phyloP scores from a whole-genome alignment of 1,140 invertebrate species.

The Anoplophora glabripennis region DNA sequence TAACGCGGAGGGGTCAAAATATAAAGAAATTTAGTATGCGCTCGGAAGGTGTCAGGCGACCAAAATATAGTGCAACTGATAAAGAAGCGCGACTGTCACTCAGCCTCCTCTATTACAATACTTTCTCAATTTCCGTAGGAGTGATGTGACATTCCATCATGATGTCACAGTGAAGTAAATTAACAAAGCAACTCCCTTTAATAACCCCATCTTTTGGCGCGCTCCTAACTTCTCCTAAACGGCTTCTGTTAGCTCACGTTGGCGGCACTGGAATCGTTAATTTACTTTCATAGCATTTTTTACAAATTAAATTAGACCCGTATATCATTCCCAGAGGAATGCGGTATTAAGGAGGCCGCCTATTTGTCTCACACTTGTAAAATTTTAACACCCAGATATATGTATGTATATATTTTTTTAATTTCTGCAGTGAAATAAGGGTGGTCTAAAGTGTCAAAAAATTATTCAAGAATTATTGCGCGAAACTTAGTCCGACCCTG shows the following conservation, averaged over 20 bases:
- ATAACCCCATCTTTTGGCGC: slow-evolving; percentile 33
- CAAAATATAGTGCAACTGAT: slow-evolving; percentile 44
- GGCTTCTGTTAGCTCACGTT: no score
- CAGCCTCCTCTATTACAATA: slow-evolving; percentile 47
- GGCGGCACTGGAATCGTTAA: not conserved
- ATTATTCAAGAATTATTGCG: no score
- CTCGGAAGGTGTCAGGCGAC: slow-evolving; percentile 34
- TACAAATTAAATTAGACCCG: not conserved
- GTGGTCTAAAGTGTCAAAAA: no score
- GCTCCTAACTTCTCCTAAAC: slow-evolving; percentile 6
- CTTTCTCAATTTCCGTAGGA: slow-evolving; percentile 50
- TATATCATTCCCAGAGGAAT: not conserved
- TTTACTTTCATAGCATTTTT: not conserved
- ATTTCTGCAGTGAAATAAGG: no score
- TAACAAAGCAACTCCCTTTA: slow-evolving; percentile 46
- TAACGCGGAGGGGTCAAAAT: slow-evolving; percentile 6
- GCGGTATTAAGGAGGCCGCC: not conserved
- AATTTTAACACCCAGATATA: no score
- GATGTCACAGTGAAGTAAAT: slow-evolving; percentile 47
- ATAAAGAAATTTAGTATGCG: slow-evolving; percentile 39
- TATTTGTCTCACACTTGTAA: no score
- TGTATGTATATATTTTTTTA: no score
- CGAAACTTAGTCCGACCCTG: no score
- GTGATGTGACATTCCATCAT: slow-evolving; percentile 50
- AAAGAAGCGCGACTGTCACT: slow-evolving; percentile 49